phyloP scores from a whole-genome alignment of 2,113 vertebrate genomes.

The Oenanthe oenanthe region DNA sequence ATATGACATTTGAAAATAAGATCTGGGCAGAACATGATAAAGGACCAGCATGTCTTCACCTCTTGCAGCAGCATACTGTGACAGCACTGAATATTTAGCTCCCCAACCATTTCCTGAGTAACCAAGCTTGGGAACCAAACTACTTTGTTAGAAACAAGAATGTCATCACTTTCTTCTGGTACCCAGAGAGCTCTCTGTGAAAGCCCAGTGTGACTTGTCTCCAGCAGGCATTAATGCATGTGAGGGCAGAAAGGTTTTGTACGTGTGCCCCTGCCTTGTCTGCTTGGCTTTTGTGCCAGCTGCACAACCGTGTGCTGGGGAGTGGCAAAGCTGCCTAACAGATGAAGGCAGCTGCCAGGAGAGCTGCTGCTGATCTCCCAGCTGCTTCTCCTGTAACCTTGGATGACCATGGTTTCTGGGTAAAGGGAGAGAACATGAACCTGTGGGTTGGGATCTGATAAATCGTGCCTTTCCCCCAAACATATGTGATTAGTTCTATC shows the following conservation, averaged over 20 bases:
- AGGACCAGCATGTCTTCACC: neutral
- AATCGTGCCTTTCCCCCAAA: slow-evolving; percentile 4
- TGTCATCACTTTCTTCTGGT: neutral
- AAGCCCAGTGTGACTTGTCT: neutral
- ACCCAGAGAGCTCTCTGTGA: neutral
- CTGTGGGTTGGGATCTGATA: slow-evolving; percentile 55
- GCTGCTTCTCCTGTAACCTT: slow-evolving; percentile 62
- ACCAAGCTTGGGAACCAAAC: neutral
- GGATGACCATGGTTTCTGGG: slow-evolving; percentile 76
- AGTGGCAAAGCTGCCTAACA: slow-evolving; percentile 61
- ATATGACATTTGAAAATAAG: neutral
- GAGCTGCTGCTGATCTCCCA: slow-evolving; percentile 59
- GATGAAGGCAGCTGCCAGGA: slow-evolving; percentile 67
- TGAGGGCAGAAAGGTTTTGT: neutral
- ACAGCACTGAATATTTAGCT: neutral
- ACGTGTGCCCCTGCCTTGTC: neutral
- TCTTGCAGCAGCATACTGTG: neutral
- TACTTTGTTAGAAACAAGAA: neutral
- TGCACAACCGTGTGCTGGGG: slow-evolving; percentile 43
- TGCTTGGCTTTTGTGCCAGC: slow-evolving; percentile 5
- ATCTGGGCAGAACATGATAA: neutral
- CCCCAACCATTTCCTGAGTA: neutral
- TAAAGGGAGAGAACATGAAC: slow-evolving; percentile 70
- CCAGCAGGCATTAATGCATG: neutral
- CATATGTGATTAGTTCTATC: neutral